Conservation (phyloP, 1,140 invertebrate species). For the Wasmannia auropunctata region DNA sequence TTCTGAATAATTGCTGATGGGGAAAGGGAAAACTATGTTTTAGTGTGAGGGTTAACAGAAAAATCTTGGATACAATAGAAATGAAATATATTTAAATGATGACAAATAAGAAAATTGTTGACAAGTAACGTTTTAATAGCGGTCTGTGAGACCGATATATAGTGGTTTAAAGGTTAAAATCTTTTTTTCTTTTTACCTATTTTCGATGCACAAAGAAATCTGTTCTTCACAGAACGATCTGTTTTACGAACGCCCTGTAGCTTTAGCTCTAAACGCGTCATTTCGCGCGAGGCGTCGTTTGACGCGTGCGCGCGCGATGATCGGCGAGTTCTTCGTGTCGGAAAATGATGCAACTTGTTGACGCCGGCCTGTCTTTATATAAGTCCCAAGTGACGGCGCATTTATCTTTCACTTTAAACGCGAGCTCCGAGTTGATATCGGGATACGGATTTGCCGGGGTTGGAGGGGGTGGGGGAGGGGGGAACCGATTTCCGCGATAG, state of each 20-base stretch:
- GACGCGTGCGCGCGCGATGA: constrained; percentile 16
- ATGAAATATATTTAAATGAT: too few species aligned
- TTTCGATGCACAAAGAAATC: background rate
- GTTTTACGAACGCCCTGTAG: background rate
- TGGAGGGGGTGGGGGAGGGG: too few species aligned
- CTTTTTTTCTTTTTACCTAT: background rate
- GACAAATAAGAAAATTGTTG: too few species aligned
- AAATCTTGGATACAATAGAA: too few species aligned
- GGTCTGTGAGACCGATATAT: too few species aligned
- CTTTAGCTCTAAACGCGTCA: constrained; percentile 6
- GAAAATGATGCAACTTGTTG: constrained; percentile 64
- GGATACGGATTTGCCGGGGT: background rate
- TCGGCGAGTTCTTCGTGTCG: constrained; percentile 39
- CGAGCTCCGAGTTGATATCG: background rate
- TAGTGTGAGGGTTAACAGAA: too few species aligned
- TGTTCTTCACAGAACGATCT: background rate
- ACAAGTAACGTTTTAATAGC: too few species aligned
- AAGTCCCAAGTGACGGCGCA: constrained; percentile 51
- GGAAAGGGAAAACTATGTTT: too few species aligned
- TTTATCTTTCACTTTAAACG: constrained; percentile 46
- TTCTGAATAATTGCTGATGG: too few species aligned
- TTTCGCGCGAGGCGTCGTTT: constrained; percentile 13
- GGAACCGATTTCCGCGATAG: background rate
- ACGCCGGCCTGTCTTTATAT: constrained; percentile 54
- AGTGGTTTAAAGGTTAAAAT: too few species aligned